phyloP scores from a whole-genome alignment of 2,113 vertebrate genomes.

The Rousettus leschenaultii region DNA sequence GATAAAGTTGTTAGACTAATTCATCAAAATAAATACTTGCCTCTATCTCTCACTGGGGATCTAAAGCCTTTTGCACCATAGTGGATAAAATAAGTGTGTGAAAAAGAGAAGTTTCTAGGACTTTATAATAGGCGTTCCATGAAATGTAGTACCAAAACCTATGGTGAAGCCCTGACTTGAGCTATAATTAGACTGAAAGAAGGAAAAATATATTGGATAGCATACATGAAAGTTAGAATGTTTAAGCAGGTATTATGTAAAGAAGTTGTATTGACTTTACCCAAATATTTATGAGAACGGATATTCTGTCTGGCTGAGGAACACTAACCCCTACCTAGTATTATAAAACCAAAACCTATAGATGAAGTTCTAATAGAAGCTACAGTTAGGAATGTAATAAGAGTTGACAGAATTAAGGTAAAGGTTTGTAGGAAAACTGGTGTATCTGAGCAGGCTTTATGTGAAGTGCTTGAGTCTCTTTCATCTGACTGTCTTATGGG shows the following conservation, averaged over 20 bases:
- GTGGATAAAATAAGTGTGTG: neutral
- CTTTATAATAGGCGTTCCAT: neutral
- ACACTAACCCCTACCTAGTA: neutral
- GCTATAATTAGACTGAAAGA: neutral
- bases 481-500: neutral
- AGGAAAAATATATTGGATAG: neutral
- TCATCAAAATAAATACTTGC: neutral
- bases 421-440: neutral
- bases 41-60: neutral
- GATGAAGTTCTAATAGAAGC: neutral
- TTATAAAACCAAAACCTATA: neutral
- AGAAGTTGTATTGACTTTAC: neutral
- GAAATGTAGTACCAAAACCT: neutral
- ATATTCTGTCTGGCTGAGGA: neutral
- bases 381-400: neutral
- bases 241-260: neutral
- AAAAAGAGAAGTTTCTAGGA: neutral
- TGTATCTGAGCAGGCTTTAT: neutral
- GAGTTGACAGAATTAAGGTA: neutral
- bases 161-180: neutral
- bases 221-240: neutral
- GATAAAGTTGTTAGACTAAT: neutral
- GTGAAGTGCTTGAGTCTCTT: neutral
- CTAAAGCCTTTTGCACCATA: neutral
- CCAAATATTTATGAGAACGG: neutral